A percentile compares a stretch with the other conserved stretches of the same genome.
phyloP scores from a whole-genome alignment of 2,113 vertebrate genomes.

The Dendrocopos noguchii region DNA sequence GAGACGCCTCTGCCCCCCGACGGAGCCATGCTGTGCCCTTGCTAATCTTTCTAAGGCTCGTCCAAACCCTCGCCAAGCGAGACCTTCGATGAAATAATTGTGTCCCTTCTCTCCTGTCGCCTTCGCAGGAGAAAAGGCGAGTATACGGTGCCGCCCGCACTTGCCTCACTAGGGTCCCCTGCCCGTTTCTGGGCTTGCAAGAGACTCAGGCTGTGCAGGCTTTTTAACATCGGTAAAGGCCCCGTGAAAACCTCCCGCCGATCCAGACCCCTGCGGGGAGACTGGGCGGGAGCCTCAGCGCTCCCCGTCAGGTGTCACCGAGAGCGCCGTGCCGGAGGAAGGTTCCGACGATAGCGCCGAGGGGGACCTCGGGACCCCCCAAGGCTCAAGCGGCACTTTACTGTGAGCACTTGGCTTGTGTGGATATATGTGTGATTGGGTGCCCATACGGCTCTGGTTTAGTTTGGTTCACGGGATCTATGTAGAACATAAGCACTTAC shows the following conservation, averaged over 20 bases:
- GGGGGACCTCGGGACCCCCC: not conserved
- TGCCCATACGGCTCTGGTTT: not conserved
- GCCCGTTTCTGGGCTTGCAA: not conserved
- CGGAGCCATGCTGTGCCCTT: not conserved
- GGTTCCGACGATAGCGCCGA: not conserved
- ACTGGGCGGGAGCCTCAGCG: not conserved
- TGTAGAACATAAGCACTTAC: not conserved
- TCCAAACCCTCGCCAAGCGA: not conserved
- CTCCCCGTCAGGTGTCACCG: not conserved
- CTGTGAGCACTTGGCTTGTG: not conserved
- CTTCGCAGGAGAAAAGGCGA: not conserved
- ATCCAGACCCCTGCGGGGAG: not conserved
- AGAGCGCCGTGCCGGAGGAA: not conserved
- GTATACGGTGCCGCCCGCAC: not conserved
- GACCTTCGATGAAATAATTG: not conserved
- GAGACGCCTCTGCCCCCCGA: not conserved
- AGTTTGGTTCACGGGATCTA: not conserved
- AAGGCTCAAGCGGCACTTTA: not conserved
- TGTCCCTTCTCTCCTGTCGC: not conserved
- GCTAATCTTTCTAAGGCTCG: not conserved
- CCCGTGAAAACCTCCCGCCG: not conserved
- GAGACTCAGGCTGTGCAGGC: fast-evolving
- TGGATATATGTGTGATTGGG: not conserved
- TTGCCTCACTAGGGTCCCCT: not conserved
- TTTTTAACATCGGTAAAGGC: not conserved